These are phyloP conservation scores for Morpho achilles DNA, from an alignment of 2,888 invertebrate genomes.

Conservation along the genomic window DNA sequence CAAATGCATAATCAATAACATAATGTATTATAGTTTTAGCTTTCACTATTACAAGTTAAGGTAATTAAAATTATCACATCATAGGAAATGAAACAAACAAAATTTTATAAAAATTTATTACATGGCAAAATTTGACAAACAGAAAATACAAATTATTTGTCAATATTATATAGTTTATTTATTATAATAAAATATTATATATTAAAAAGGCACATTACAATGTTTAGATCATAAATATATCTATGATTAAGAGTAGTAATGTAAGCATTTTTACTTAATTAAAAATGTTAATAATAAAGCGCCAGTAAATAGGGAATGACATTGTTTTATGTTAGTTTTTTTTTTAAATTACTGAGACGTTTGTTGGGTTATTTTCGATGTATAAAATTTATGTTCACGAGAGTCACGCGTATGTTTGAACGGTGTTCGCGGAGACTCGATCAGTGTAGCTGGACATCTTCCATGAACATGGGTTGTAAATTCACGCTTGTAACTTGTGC, in stretches of 20 bases:
- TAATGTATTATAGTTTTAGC: too few relatives aligned
- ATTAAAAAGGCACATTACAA: constrained; percentile 50
- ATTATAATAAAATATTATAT: constrained; percentile 40
- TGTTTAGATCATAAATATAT: constrained; percentile 6
- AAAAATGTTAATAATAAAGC: constrained; percentile 38
- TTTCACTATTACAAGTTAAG: too few relatives aligned
- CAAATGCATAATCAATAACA: too few relatives aligned
- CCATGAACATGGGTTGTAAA: constrained; percentile 85
- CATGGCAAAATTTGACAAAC: constrained; percentile 65
- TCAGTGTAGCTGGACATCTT: constrained; percentile 88
- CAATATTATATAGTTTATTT: constrained; percentile 32
- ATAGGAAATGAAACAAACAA: constrained; percentile 11
- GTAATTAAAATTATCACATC: too few relatives aligned
- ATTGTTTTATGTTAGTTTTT: constrained; percentile 24
- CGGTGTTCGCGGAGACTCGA: constrained; percentile 86
- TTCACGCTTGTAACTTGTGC: constrained; percentile 87
- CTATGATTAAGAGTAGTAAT: constrained; percentile 32
- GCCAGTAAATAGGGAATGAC: constrained; percentile 47
- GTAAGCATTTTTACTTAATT: constrained; percentile 49
- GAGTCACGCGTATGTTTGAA: constrained; percentile 92
- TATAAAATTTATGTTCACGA: constrained; percentile 90
- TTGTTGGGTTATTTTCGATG: constrained; percentile 79
- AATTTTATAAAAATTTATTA: constrained; percentile 25
- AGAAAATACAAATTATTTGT: constrained; percentile 35
- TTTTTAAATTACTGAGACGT: constrained; percentile 27